Percentiles rank a stretch among this genome's conserved stretches.
These are phyloP conservation scores for Phaonia tiefii DNA, from an alignment of 2,888 invertebrate genomes.

Conservation along the genomic window DNA sequence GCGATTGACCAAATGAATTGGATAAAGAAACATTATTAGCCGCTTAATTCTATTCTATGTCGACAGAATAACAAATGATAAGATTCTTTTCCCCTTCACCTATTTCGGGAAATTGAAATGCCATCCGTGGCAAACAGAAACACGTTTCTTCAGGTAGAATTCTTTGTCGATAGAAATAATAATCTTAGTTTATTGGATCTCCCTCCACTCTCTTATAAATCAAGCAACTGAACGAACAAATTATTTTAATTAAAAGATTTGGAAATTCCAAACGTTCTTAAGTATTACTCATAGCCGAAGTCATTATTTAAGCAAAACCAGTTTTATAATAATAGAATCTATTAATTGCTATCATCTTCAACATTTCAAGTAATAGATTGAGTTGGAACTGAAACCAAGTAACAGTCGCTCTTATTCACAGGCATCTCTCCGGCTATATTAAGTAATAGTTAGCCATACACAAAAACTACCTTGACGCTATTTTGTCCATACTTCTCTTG, in stretches of 20 bases:
- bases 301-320: not conserved
- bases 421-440: not conserved
- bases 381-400: not conserved
- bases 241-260: no score
- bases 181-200: constrained; percentile 10
- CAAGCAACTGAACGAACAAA: not conserved
- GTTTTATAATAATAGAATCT: not conserved
- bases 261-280: not conserved
- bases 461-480: no score
- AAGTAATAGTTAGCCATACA: not conserved
- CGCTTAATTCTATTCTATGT: no score
- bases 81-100: not conserved
- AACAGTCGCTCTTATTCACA: not conserved
- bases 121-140: not conserved
- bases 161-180: not conserved
- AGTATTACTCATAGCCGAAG: not conserved
- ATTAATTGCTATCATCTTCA: not conserved
- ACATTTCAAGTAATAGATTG: not conserved
- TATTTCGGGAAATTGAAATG: not conserved
- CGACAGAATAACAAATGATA: no score
- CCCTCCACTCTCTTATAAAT: not conserved
- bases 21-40: no score
- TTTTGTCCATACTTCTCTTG: no score
- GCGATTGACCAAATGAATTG: no score
- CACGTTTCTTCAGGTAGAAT: not conserved